Base-by-base conservation (phyloP, 2,888 invertebrate species). In the Oeneis ivallda region DNA sequence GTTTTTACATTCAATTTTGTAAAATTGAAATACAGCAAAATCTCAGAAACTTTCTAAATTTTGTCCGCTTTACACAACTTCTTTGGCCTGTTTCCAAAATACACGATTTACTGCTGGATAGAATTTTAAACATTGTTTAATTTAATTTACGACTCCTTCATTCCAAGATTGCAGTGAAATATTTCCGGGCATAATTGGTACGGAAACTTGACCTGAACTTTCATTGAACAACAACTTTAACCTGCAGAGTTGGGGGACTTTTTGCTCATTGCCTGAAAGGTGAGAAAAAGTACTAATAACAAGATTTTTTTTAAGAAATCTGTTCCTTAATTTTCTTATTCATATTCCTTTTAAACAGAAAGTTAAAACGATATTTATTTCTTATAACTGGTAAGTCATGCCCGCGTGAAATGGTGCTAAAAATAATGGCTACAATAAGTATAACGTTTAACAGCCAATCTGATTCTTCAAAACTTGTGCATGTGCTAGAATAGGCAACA, bases 21-120 rank as follows among this genome's bases (percentile, higher is more conserved):
- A 60, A 66, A 39, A 62, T 17, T 63, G 62, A 56, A 64, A 50
- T 11, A 52, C 50, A 43, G 58, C 64, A 64, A 58, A 66, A 63
- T 60, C 62, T 65, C 60, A 32, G 56, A 45, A 57, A 61, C 52
- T 37, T 62, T 60, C 60, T 56, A 54, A 66, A 63, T 67, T 67
- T 67, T 63, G 59, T 64, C 56, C 56, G 63, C 63, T 67, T 66
- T 56, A 67, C 63, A 64, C 63, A 60, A 66, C 63, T 59, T 63
- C 34, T 60, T 60, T 67, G 66, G 66, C 63, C 19, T 49, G 32
- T 63, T 60, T 34, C 63, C 66, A 67, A 67, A 59, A 52, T 60
- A 67, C 58, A 41, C 54, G 66, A 67, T 67, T 67, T 67, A 56
- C 59, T 56, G 54, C 57, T 45, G 66, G 43, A 62, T 66, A 64